Conservation (phyloP, 2,113 vertebrate genomes). For the Sinocyclocheilus anshuiensis region DNA sequence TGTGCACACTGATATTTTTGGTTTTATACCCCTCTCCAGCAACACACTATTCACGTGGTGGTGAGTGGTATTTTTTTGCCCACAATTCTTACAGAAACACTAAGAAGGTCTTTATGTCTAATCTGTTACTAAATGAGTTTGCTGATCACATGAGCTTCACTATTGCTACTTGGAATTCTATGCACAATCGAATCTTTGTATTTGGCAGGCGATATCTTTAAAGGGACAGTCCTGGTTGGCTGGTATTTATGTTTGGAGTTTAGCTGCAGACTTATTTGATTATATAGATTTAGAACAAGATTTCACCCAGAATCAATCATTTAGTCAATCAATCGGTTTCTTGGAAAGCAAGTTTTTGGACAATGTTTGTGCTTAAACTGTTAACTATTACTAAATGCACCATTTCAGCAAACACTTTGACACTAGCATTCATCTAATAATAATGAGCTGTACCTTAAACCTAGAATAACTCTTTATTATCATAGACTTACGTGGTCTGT, state of each 20-base stretch:
- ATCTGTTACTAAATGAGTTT: slow-evolving; percentile 56
- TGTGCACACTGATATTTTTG: slow-evolving; percentile 89
- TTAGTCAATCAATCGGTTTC: not conserved
- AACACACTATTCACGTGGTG: slow-evolving; percentile 99
- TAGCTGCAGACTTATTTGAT: not conserved
- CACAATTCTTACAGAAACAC: slow-evolving; percentile 64
- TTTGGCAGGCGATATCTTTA: slow-evolving; percentile 29
- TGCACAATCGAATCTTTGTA: slow-evolving; percentile 64
- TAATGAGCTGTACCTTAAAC: not conserved
- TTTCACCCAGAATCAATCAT: not conserved
- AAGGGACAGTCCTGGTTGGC: not conserved
- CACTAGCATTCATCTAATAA: not conserved
- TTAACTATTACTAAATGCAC: not conserved
- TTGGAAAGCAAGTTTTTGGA: not conserved
- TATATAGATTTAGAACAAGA: not conserved
- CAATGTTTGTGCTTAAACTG: not conserved
- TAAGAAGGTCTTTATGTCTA: slow-evolving; percentile 47
- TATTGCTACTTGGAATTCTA: slow-evolving; percentile 46
- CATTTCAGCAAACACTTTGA: not conserved
- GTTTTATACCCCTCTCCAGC: slow-evolving; percentile 83
- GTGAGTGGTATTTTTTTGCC: slow-evolving; percentile 85
- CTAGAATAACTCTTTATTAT: not conserved
- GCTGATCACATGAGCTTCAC: slow-evolving; percentile 73
- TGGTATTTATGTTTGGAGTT: not conserved
- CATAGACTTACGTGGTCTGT: slow-evolving; percentile 31